A percentile compares a stretch with the other conserved stretches of the same genome.
Evolutionary conservation across 2,113 vertebrate species (phyloP).

Genomic region (Halcyon senegalensis): DNA sequence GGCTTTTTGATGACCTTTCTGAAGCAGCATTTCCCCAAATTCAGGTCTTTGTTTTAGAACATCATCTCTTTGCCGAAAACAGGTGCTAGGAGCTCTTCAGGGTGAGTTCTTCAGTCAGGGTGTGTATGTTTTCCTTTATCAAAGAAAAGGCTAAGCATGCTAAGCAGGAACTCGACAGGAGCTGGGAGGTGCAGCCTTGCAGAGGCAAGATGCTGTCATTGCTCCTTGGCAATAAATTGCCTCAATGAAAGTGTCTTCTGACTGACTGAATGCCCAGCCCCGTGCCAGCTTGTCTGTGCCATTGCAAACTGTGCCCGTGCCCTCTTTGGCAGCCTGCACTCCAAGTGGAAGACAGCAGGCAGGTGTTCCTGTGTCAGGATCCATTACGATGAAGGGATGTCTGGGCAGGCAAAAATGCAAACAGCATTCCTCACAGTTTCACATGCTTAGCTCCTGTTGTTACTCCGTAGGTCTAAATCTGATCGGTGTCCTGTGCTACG

Average conservation of each 20-base stretch:
- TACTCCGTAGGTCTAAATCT: background rate
- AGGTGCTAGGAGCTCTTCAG: background rate
- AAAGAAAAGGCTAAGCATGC: background rate
- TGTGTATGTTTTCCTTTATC: background rate
- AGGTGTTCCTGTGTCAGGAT: slow-evolving; percentile 31
- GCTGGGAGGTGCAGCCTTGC: background rate
- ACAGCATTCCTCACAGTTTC: background rate
- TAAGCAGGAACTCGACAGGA: background rate
- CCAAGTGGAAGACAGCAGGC: background rate
- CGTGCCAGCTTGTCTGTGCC: background rate
- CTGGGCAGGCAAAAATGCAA: background rate
- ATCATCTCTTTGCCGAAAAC: background rate
- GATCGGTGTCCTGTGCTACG: background rate
- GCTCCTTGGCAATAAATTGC: background rate
- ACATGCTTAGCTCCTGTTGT: background rate
- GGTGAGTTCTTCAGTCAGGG: background rate
- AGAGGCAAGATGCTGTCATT: background rate
- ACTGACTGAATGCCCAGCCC: background rate
- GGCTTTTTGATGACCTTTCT: background rate
- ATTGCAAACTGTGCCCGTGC: background rate
- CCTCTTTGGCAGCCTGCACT: background rate
- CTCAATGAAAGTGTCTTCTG: background rate
- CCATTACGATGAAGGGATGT: background rate
- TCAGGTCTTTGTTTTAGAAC: background rate
- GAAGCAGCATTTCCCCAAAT: background rate